phyloP scores from a whole-genome alignment of 2,888 invertebrate genomes.

The Dryobota labecula region DNA sequence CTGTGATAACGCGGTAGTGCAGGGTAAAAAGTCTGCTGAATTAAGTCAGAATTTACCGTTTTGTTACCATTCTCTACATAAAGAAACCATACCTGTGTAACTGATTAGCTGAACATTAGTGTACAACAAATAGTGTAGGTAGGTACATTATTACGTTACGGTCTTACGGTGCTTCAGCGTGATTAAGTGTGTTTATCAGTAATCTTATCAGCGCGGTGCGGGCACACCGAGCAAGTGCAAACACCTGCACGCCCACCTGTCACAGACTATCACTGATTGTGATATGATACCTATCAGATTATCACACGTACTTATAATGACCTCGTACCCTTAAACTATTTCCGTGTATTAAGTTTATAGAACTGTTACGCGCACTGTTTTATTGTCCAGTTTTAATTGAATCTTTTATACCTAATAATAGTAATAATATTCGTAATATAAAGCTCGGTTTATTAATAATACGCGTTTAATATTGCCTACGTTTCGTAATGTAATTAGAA shows the following conservation, averaged over 20 bases:
- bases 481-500: slow-evolving; percentile 18
- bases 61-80: neutral
- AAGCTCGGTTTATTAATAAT: slow-evolving; percentile 7
- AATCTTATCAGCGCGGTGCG: slow-evolving; percentile 80
- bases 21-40: neutral
- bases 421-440: neutral
- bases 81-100: neutral
- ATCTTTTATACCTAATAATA: slow-evolving; percentile 4
- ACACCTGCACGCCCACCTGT: slow-evolving; percentile 88
- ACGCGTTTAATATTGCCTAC: neutral
- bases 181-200: slow-evolving; percentile 79
- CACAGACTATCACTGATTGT: slow-evolving; percentile 71
- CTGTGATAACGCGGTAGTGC: too few species aligned
- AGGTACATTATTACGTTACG: slow-evolving; percentile 56
- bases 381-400: slow-evolving; percentile 22
- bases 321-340: slow-evolving; percentile 37
- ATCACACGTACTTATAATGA: slow-evolving; percentile 36
- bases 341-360: slow-evolving; percentile 31
- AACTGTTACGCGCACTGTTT: slow-evolving; percentile 1
- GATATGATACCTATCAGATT: slow-evolving; percentile 54
- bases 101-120: neutral
- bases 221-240: slow-evolving; percentile 84
- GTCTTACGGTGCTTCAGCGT: slow-evolving; percentile 68
- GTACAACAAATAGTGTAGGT: slow-evolving; percentile 12
- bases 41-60: neutral